Evolutionary conservation across 2,113 vertebrate species (phyloP), one percentile per base, ranked within the genome.

Genomic region (Echinops telfairi): DNA sequence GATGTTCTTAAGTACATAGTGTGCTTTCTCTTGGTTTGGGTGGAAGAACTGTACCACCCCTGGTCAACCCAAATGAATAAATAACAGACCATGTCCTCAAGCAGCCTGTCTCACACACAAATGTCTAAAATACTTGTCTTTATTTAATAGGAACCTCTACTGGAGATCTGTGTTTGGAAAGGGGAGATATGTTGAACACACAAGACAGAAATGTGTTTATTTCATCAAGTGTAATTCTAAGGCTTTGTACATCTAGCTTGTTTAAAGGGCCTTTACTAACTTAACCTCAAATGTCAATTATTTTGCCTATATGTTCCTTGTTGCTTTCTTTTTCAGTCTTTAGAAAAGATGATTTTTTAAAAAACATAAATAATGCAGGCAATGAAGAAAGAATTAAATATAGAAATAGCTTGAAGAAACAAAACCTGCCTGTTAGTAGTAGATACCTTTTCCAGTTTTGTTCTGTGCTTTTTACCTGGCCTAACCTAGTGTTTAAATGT

Each of bases 361-460:
- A 64, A 85, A 57, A 27, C 19, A 66, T 64, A 66, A 88, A 70
- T 43, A 86, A 71, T 57, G 19, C 17, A 70, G 3, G 4, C 57
- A n/a, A 31, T 62, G 89, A 43, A 11, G 47, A 33, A 94, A 86
- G 25, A 78, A 79, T 83, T 66, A 89, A 91, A 81, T 40, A 29
- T 12, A 84, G 11, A 83, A 29, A 75, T 53, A 87, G 1, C n/a
- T 83, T 86, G n/a, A 92, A 81, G 68, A 92, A 87, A 83, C 92
- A 57, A 82, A 89, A 75, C 58, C 27, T 82, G 40, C 27, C 62
- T 27, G 1, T 36, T 76, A 60, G 53, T 60, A 92, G 58, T 16
- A 71, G 62, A 62, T 92, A 19, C 0, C 81, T 58, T 81, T 76
- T 57, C 40, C 8, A 71, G 0, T 58, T 36, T 95, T 70, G 12